phyloP scores from a whole-genome alignment of 1,140 invertebrate species.

The Periplaneta americana region DNA sequence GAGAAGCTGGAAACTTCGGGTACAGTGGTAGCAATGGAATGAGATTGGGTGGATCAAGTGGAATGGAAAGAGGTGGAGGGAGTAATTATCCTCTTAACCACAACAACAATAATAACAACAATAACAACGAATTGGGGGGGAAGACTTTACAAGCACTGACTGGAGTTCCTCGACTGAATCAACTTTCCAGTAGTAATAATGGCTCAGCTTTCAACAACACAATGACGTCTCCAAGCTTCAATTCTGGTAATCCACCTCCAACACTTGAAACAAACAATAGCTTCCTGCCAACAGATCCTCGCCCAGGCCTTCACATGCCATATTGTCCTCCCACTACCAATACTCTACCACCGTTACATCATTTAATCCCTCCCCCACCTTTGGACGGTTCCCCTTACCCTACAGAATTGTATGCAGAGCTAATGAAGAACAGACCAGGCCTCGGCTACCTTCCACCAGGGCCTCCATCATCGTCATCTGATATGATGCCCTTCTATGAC shows the following conservation, averaged over 20 bases:
- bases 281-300: neutral
- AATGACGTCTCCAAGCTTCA: neutral
- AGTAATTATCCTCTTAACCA: neutral
- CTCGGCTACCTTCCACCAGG: neutral
- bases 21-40: neutral
- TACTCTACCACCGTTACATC: constrained; percentile 9
- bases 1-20: neutral
- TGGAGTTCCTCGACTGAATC: neutral
- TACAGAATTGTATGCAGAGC: constrained; percentile 8
- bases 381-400: constrained; percentile 3
- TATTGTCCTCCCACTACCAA: neutral
- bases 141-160: neutral
- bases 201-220: neutral
- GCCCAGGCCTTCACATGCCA: neutral
- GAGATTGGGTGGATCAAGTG: neutral
- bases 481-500: constrained; percentile 9
- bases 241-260: neutral
- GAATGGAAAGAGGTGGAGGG: neutral
- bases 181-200: neutral
- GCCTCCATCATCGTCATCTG: constrained; percentile 5
- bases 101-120: neutral
- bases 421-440: neutral
- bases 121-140: constrained; percentile 1
- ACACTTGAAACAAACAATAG: neutral
- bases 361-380: constrained; percentile 8